Evolutionary conservation across 2,888 invertebrate species (phyloP).

Genomic region (Cryptophagus acutangulus): DNA sequence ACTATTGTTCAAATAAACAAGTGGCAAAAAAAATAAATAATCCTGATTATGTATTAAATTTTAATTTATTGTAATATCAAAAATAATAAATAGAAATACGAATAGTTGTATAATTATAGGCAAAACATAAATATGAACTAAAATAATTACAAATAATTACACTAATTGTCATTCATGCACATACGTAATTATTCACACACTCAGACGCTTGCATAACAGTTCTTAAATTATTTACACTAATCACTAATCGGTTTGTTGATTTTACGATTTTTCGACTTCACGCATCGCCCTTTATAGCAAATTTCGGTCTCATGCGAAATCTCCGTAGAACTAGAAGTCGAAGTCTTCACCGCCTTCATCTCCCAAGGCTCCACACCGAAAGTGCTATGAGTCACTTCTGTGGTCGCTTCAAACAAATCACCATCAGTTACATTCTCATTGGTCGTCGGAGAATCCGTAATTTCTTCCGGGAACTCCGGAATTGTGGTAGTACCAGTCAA

Average conservation of each 20-base stretch:
- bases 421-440: conserved; percentile 6
- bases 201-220: too few relatives aligned
- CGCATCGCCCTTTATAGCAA: conserved; percentile 79
- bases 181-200: too few relatives aligned
- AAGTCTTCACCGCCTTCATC: conserved; percentile 62
- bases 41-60: too few relatives aligned
- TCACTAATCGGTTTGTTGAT: conserved; percentile 6
- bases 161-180: too few relatives aligned
- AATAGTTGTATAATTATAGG: too few relatives aligned
- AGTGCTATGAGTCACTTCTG: conserved; percentile 11
- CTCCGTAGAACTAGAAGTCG: conserved; percentile 77
- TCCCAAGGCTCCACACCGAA: conserved; percentile 48
- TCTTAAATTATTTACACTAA: conserved; percentile 19
- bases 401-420: conserved; percentile 8
- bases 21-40: too few relatives aligned
- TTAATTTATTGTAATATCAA: too few relatives aligned
- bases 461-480: conserved; percentile 35
- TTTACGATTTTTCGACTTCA: conserved; percentile 54
- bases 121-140: too few relatives aligned
- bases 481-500: conserved; percentile 25
- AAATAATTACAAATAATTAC: too few relatives aligned
- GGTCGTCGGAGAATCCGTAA: conserved; percentile 28
- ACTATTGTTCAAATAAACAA: too few relatives aligned
- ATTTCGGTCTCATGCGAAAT: conserved; percentile 84
- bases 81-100: too few relatives aligned